A percentile compares a stretch with the other conserved stretches of the same genome.
phyloP scores from a whole-genome alignment of 2,888 invertebrate species.

The Ctenicera cuprea region DNA sequence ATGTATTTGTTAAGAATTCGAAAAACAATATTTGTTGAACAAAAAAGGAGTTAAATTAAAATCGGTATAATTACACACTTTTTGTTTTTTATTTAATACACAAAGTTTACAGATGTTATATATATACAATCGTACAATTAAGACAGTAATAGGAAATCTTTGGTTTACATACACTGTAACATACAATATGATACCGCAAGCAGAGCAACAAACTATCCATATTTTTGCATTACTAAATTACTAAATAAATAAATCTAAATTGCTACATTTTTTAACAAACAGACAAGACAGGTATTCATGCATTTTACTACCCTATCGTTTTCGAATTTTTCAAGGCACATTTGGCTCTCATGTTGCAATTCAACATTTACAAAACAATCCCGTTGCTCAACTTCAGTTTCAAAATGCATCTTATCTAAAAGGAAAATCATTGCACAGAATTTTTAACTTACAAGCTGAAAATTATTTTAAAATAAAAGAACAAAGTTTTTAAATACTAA shows the following conservation, averaged over 20 bases:
- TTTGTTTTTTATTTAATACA: constrained; percentile 17
- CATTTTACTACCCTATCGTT: not conserved
- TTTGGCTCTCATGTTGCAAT: not conserved
- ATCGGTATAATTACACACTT: no score
- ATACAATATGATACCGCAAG: constrained; percentile 3
- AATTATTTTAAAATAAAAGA: constrained; percentile 8
- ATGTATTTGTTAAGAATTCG: no score
- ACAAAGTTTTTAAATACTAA: constrained; percentile 37
- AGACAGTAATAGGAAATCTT: constrained; percentile 21
- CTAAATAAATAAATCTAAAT: no score
- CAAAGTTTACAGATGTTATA: constrained; percentile 19
- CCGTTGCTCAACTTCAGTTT: constrained; percentile 5
- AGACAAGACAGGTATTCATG: no score
- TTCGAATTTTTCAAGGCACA: not conserved
- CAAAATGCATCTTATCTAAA: constrained; percentile 2
- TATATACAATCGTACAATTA: constrained; percentile 18
- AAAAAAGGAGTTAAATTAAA: no score
- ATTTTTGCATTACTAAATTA: no score
- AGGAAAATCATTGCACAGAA: constrained; percentile 9
- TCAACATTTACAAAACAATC: not conserved
- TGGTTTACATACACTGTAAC: constrained; percentile 11
- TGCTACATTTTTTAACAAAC: no score
- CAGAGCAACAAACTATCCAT: not conserved
- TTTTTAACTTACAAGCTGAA: constrained; percentile 3
- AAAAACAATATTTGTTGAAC: no score